Evolutionary conservation across 2,888 invertebrate genomes (phyloP).

Genomic region (Erebia epiphron): DNA sequence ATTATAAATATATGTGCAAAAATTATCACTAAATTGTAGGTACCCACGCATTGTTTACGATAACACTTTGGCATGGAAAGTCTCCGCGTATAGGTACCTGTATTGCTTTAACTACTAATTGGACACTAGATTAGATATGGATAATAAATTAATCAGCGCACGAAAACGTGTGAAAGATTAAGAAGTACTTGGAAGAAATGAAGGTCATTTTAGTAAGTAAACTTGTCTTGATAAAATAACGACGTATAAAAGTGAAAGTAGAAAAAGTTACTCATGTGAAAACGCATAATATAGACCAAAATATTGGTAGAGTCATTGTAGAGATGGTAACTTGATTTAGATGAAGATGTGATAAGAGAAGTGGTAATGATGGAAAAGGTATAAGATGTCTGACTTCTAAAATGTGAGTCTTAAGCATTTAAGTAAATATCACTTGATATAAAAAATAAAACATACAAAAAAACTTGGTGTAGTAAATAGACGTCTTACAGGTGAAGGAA

Average conservation of each 20-base stretch:
- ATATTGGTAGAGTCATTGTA: background rate
- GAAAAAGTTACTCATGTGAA: background rate
- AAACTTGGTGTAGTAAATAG: too few relatives aligned
- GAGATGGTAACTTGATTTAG: background rate
- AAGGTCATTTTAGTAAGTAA: background rate
- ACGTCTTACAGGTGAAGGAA: too few relatives aligned
- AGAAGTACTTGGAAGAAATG: background rate
- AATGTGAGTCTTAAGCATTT: too few relatives aligned
- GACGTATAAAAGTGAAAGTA: background rate
- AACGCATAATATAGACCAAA: background rate
- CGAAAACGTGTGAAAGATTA: constrained; percentile 23
- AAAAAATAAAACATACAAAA: too few relatives aligned
- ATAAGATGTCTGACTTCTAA: too few relatives aligned
- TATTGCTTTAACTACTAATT: constrained; percentile 30
- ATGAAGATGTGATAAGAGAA: too few relatives aligned
- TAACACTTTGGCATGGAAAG: constrained; percentile 25
- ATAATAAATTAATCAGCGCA: constrained; percentile 2
- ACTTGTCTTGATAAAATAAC: background rate
- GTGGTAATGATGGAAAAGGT: too few relatives aligned
- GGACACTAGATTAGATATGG: constrained; percentile 34
- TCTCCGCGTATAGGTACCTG: constrained; percentile 21
- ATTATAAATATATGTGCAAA: too few relatives aligned
- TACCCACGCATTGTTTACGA: background rate
- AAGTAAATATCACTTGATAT: too few relatives aligned
- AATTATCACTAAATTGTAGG: background rate